Conservation (phyloP, 1,140 invertebrate genomes). For the Neodiprion fabricii region DNA sequence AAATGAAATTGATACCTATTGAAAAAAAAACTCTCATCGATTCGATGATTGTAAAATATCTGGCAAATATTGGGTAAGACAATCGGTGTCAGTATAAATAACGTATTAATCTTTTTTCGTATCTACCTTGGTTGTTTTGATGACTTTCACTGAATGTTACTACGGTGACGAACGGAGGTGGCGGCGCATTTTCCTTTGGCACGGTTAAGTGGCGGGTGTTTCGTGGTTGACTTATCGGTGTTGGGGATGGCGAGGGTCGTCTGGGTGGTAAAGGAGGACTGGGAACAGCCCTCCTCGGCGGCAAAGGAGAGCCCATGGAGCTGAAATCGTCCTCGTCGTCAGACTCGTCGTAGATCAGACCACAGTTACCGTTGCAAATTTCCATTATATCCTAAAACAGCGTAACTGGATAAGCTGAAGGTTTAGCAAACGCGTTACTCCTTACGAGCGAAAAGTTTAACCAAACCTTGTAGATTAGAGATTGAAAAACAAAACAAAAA, state of each 20-base stretch:
- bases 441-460: too few relatives aligned
- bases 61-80: neutral
- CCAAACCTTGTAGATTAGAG: too few relatives aligned
- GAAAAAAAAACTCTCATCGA: neutral
- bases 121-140: constrained; percentile 53
- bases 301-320: constrained; percentile 61
- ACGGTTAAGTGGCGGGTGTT: constrained; percentile 58
- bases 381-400: constrained; percentile 59
- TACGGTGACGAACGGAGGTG: constrained; percentile 50
- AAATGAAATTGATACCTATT: constrained; percentile 16
- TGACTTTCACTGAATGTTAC: constrained; percentile 48
- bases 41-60: constrained; percentile 11
- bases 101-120: constrained; percentile 1
- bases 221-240: constrained; percentile 45
- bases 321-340: constrained; percentile 56
- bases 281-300: constrained; percentile 53
- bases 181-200: constrained; percentile 63
- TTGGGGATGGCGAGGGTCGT: constrained; percentile 66
- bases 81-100: too few relatives aligned
- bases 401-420: too few relatives aligned
- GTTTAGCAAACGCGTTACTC: too few relatives aligned
- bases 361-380: constrained; percentile 54
- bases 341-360: constrained; percentile 52
- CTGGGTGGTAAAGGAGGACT: constrained; percentile 72
- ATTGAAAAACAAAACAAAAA: too few relatives aligned